Conservation (phyloP, 2,113 vertebrate species). For the Pantherophis guttatus region DNA sequence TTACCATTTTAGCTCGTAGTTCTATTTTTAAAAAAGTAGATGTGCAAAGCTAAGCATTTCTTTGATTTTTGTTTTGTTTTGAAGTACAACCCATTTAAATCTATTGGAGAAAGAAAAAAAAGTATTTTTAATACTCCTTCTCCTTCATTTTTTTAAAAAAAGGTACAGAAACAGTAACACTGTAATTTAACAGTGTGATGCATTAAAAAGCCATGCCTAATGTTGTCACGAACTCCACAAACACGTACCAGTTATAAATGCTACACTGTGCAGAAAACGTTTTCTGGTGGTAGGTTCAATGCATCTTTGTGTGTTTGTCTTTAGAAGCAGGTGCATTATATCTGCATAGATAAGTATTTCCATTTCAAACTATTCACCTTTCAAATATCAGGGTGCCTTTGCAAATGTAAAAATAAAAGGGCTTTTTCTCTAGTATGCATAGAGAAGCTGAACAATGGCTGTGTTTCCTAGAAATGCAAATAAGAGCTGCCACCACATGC, state of each 20-base stretch:
- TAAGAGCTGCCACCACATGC: background rate
- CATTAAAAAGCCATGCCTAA: background rate
- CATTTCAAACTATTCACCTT: background rate
- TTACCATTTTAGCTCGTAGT: background rate
- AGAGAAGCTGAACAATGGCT: background rate
- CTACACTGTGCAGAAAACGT: background rate
- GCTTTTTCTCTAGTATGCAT: background rate
- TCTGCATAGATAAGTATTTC: background rate
- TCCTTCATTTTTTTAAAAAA: background rate
- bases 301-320: background rate
- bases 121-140: background rate
- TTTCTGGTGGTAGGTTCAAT: background rate
- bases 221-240: background rate
- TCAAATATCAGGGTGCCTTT: background rate
- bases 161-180: background rate
- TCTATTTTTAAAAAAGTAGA: background rate
- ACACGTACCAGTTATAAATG: background rate
- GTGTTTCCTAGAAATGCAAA: rapidly evolving
- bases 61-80: background rate
- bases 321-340: background rate
- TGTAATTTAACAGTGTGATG: background rate
- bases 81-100: background rate
- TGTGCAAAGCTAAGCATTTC: background rate
- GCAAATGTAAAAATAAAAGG: background rate
- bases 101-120: background rate